Conservation (phyloP, 2,888 invertebrate species). For the Megastigmus dorsalis region DNA sequence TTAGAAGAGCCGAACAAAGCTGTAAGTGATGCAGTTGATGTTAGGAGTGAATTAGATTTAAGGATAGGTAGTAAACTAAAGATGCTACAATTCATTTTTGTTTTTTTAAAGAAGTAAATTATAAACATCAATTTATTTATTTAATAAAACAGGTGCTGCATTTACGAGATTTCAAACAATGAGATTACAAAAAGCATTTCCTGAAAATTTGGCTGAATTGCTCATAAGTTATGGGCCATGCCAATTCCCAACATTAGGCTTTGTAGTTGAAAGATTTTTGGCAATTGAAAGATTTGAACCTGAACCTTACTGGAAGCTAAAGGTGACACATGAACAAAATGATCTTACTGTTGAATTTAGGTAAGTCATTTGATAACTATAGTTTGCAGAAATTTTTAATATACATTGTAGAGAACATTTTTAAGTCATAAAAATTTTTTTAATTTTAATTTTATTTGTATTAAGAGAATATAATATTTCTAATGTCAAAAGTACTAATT, state of each 20-base stretch:
- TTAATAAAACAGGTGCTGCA: conserved; percentile 84
- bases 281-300: conserved; percentile 93
- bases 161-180: conserved; percentile 98
- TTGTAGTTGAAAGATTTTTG: conserved; percentile 98
- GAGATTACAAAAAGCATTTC: conserved; percentile 88
- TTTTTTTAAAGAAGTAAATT: conserved; percentile 12
- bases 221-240: conserved; percentile 98
- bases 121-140: conserved; percentile 6
- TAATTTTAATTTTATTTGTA: too few relatives aligned
- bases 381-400: not conserved
- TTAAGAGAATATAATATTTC: too few relatives aligned
- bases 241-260: conserved; percentile 99
- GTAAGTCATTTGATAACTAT: conserved; percentile 18
- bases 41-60: conserved; percentile 92
- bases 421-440: not conserved
- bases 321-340: conserved; percentile 87
- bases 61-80: conserved; percentile 83
- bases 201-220: conserved; percentile 82
- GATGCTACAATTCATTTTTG: not conserved
- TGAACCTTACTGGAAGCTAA: conserved; percentile 97
- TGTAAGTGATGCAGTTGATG: conserved; percentile 94
- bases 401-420: too few relatives aligned
- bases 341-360: conserved; percentile 87
- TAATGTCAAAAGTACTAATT: too few relatives aligned
- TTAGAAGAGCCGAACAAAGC: conserved; percentile 87